Evolutionary conservation across 2,113 vertebrate species (phyloP), one percentile per base, ranked within the genome.

Genomic region (Erpornis zantholeuca): DNA sequence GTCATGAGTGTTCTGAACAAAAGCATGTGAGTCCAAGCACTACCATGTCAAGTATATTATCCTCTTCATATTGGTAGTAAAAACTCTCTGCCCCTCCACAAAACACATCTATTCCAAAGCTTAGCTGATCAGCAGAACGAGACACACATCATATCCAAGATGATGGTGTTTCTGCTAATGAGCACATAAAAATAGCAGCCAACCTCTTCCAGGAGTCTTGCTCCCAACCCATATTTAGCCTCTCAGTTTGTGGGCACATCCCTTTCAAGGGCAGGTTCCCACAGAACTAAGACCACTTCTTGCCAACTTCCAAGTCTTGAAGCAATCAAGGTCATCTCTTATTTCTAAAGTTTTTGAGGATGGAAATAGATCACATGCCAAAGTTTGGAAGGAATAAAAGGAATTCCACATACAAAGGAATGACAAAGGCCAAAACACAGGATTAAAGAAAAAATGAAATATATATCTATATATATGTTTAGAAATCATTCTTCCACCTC

Each of bases 181-280:
- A 86, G 33, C 16, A 70, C 4, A 1, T 9, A 85, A 92, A 95
- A 95, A 82, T 42, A 95, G 73, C 83, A 79, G 94, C 54, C 5
- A 0, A 83, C 56, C 69, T 88, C 80, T 52, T 92, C 42, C 83
- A 94, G 33, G 14, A 94, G 89, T 60, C 73, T 44, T 91, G 80
- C 89, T 86, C 73, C 31, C 12, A 86, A 61, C 65, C 69, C 81
- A 57, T 57, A 86, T 79, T 92, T 72, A 95, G 83, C 72, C 66
- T 73, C 83, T 68, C 49, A 60, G 72, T 72, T 87, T 82, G 77
- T 92, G 69, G 84, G 70, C 83, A 84, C n/a, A 91, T 33, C 65
- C 94, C 52, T 64, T 88, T 84, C 91, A 95, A 96, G 81, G 81
- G 79, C 77, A 72, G 53, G 49, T 5, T 86, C 63, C 82, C 69